Evolutionary conservation across 2,113 vertebrate species (phyloP).

Genomic region (Poicephalus meyeri): DNA sequence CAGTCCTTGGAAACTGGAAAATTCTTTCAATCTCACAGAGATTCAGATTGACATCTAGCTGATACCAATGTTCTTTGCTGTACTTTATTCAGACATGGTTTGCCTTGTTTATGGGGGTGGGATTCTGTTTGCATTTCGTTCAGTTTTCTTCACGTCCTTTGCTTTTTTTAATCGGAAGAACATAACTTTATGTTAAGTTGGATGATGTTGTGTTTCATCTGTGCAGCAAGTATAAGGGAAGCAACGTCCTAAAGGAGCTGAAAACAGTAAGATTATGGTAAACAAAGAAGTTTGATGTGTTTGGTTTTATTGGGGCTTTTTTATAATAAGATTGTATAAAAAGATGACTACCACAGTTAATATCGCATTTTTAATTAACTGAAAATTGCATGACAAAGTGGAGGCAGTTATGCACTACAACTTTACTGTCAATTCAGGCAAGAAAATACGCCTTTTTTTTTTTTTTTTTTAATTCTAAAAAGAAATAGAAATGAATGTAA

Average conservation of each 20-base stretch:
- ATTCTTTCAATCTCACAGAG: slow-evolving; percentile 12
- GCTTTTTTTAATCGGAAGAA: not conserved
- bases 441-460: not conserved
- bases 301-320: not conserved
- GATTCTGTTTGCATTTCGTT: not conserved
- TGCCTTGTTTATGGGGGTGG: not conserved
- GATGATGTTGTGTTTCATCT: not conserved
- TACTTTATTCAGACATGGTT: not conserved
- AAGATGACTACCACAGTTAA: not conserved
- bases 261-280: not conserved
- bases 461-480: not conserved
- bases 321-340: not conserved
- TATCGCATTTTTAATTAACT: not conserved
- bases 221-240: not conserved
- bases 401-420: not conserved
- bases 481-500: slow-evolving; percentile 7
- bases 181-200: not conserved
- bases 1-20: not conserved
- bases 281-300: not conserved
- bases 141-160: not conserved
- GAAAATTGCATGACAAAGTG: not conserved
- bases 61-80: not conserved
- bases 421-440: not conserved
- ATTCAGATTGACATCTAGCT: slow-evolving; percentile 20
- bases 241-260: not conserved